Percentiles rank a stretch among this genome's conserved stretches.
These are phyloP conservation scores for Hestina assimilis DNA, from an alignment of 1,140 invertebrate genomes.

Conservation along the genomic window DNA sequence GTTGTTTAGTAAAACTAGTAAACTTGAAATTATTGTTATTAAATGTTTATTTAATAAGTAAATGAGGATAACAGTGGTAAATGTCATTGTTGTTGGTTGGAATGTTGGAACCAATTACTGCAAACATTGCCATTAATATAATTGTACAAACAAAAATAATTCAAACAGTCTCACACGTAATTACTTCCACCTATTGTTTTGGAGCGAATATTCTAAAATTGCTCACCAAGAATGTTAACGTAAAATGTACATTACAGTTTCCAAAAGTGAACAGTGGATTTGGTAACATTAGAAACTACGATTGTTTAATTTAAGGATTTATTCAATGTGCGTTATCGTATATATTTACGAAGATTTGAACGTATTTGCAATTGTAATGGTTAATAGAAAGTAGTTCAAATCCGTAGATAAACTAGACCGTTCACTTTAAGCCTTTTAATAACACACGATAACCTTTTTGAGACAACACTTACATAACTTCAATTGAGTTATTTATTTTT, in stretches of 20 bases:
- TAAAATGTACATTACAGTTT: constrained; percentile 1
- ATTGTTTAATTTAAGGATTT: constrained; percentile 4
- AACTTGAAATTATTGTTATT: too few species aligned
- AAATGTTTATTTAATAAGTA: too few species aligned
- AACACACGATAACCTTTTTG: neutral
- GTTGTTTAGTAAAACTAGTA: too few species aligned
- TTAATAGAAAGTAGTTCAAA: constrained; percentile 30
- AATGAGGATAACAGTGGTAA: too few species aligned
- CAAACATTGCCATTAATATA: too few species aligned
- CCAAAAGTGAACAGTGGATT: neutral
- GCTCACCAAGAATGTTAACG: neutral
- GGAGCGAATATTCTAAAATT: neutral
- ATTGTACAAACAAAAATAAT: constrained; percentile 9
- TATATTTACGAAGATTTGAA: constrained; percentile 4
- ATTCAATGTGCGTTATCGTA: neutral
- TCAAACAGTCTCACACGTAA: constrained; percentile 8
- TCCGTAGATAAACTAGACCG: constrained; percentile 20
- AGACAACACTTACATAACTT: neutral
- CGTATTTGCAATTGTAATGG: constrained; percentile 32
- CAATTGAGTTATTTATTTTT: neutral
- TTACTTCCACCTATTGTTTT: constrained; percentile 28
- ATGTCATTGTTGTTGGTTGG: neutral
- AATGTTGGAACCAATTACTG: too few species aligned
- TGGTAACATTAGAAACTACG: neutral
- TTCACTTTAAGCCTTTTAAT: constrained; percentile 13